Percentiles rank a stretch among this genome's conserved stretches.
Evolutionary conservation across 2,888 invertebrate species (phyloP).

Genomic region (Agrochola macilenta): DNA sequence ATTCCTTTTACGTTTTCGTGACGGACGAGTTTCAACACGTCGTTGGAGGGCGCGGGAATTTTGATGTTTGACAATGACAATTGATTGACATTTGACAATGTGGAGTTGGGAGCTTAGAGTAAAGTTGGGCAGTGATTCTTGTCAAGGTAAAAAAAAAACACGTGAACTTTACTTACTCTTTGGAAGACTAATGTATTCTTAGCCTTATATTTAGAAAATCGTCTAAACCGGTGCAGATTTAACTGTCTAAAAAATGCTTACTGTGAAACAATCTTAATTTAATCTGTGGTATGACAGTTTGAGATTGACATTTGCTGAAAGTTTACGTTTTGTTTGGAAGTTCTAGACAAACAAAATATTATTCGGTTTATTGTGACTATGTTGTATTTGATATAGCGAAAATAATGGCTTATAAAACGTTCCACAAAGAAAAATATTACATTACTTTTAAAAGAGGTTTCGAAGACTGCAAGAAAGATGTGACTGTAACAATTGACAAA

Average conservation of each 20-base stretch:
- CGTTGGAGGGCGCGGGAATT: conserved; percentile 32
- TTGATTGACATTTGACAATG: conserved; percentile 3
- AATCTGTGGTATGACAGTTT: background rate
- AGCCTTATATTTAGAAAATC: background rate
- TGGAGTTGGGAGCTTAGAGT: background rate
- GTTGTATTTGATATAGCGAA: conserved; percentile 17
- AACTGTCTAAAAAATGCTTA: background rate
- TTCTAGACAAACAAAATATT: background rate
- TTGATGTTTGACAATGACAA: conserved; percentile 12
- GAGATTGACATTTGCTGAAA: background rate
- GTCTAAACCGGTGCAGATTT: background rate
- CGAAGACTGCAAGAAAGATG: conserved; percentile 86
- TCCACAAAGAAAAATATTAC: conserved; percentile 87
- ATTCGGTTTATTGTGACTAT: background rate
- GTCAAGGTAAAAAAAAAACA: background rate
- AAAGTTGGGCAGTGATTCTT: background rate
- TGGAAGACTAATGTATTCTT: background rate
- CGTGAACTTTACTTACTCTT: too few relatives aligned
- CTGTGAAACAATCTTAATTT: too few relatives aligned
- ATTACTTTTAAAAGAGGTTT: conserved; percentile 87
- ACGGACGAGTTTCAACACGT: conserved; percentile 41
- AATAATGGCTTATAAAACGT: conserved; percentile 79
- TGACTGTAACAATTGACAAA: conserved; percentile 84
- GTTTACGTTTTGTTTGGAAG: conserved; percentile 36
- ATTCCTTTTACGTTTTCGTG: background rate